Evolutionary conservation across 2,797 vertebrate species (phyloP).

Genomic region (Anguilla anguilla): DNA sequence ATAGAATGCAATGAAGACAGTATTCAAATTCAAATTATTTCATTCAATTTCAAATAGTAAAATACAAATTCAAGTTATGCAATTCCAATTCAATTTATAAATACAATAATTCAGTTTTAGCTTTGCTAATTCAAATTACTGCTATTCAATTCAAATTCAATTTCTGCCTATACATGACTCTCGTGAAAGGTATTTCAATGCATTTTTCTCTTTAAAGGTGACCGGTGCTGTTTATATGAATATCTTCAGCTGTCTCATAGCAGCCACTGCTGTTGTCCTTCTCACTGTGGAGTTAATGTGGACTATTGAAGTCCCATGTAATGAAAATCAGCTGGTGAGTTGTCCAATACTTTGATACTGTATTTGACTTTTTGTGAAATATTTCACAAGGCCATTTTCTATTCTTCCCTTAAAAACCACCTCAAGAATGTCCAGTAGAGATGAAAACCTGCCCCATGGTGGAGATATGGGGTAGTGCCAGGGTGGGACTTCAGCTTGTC

Average conservation of each 20-base stretch:
- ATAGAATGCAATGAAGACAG: not conserved
- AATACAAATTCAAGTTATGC: no score
- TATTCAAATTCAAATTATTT: no score
- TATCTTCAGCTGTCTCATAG: constrained; percentile 17
- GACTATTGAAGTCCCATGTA: not conserved
- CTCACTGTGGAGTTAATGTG: not conserved
- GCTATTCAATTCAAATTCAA: no score
- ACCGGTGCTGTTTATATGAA: not conserved
- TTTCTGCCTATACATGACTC: no score
- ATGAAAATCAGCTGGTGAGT: not conserved
- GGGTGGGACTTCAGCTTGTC: not conserved
- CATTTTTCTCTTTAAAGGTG: not conserved
- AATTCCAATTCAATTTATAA: no score
- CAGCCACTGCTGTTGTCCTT: not conserved
- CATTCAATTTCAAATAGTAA: no score
- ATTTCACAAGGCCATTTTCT: not conserved
- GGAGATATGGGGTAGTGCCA: not conserved
- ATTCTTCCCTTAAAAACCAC: not conserved
- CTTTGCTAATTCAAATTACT: no score
- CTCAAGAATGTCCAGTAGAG: not conserved
- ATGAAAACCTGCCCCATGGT: not conserved
- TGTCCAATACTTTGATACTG: not conserved
- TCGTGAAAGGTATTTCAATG: no score
- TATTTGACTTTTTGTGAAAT: not conserved
- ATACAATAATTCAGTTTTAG: no score